These are phyloP conservation scores for Tretioscincus oriximinensis DNA, from an alignment of 2,113 vertebrate species.

Conservation along the genomic window DNA sequence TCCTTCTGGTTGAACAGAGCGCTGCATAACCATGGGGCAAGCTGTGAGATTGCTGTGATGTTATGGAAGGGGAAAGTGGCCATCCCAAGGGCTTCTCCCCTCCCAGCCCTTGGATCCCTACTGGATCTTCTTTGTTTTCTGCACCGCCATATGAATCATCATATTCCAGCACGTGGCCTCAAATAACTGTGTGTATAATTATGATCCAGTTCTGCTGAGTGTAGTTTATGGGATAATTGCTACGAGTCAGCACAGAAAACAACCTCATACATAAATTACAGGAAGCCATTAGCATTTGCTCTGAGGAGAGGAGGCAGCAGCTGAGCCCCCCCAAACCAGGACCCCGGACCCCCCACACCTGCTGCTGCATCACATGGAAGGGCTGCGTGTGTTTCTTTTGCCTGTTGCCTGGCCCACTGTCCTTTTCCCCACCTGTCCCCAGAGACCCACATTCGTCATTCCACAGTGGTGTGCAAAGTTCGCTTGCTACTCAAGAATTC, in stretches of 20 bases:
- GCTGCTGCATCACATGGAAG: neutral
- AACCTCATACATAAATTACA: neutral
- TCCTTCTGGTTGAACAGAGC: too few relatives aligned
- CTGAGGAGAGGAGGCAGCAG: rapidly evolving
- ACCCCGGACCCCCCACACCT: neutral
- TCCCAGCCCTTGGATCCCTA: neutral
- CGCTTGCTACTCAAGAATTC: too few relatives aligned
- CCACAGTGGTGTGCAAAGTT: too few relatives aligned
- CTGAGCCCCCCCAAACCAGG: neutral
- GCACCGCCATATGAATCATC: neutral
- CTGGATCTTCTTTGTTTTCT: rapidly evolving
- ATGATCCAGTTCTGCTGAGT: neutral
- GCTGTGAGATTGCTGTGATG: too few relatives aligned
- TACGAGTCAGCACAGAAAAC: neutral
- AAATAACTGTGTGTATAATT: neutral
- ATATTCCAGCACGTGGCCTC: neutral
- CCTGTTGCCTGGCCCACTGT: neutral
- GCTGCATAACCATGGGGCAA: neutral
- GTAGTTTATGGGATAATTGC: neutral
- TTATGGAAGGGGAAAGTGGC: too few relatives aligned
- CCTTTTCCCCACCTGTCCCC: too few relatives aligned
- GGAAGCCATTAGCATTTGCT: rapidly evolving
- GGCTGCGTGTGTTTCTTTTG: neutral
- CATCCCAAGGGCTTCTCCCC: too few relatives aligned
- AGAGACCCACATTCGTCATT: too few relatives aligned